Percentiles rank a stretch among this genome's conserved stretches.
These are phyloP conservation scores for Bucorvus abyssinicus DNA, from an alignment of 2,797 vertebrate species.

Conservation along the genomic window DNA sequence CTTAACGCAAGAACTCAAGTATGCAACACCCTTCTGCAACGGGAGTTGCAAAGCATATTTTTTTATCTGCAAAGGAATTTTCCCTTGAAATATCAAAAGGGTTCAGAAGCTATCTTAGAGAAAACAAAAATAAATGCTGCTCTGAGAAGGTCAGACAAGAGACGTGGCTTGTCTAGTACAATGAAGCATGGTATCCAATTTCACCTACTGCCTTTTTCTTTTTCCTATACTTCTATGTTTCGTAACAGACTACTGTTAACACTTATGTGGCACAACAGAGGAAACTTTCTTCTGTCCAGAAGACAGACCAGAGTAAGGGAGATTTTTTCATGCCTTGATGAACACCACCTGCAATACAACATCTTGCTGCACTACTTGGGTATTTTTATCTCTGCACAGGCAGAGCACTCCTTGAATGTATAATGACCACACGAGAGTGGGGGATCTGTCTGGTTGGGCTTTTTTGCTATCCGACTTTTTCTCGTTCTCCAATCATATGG, in stretches of 20 bases:
- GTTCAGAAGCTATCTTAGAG: background rate
- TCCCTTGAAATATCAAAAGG: background rate
- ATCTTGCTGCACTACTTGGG: background rate
- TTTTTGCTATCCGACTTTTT: background rate
- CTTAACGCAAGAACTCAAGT: background rate
- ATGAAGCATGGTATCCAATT: background rate
- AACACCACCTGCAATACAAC: background rate
- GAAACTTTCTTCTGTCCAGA: background rate
- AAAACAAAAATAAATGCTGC: background rate
- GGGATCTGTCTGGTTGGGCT: background rate
- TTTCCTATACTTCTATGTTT: background rate
- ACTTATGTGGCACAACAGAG: background rate
- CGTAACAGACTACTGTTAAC: background rate
- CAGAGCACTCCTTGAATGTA: background rate
- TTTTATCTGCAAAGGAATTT: background rate
- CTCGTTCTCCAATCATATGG: background rate
- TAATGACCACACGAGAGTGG: background rate
- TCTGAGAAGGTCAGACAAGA: background rate
- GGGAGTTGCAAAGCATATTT: background rate
- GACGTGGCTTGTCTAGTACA: background rate
- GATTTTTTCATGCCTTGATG: background rate
- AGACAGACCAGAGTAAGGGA: background rate
- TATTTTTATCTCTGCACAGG: constrained; percentile 31
- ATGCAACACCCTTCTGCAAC: background rate
- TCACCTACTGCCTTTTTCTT: background rate